Percentiles rank a stretch among this genome's conserved stretches.
Conservation (phyloP, 35 echinoderm and acorn worm genomes). For the Ophioderma brevispina region DNA sequence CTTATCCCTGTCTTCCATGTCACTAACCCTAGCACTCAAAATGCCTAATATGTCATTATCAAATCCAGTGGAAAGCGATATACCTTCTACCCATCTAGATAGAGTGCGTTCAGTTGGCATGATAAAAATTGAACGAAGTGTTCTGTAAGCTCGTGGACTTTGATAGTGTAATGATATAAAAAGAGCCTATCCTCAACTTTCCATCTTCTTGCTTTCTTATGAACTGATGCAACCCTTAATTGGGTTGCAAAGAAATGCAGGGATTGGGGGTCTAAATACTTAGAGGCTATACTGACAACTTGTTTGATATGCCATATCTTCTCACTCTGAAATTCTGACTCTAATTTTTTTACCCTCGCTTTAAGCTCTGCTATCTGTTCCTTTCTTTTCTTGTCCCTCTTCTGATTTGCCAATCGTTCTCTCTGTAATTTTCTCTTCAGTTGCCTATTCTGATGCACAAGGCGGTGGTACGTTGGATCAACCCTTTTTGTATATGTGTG, state of each 20-base stretch:
- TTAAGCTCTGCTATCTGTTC: too few relatives aligned
- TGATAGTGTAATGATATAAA: slow-evolving; percentile 64
- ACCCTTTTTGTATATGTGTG: too few relatives aligned
- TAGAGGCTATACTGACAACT: too few relatives aligned
- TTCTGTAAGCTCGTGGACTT: slow-evolving; percentile 38
- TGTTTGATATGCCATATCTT: too few relatives aligned
- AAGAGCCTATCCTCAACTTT: slow-evolving; percentile 30
- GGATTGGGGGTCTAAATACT: too few relatives aligned
- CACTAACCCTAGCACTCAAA: not conserved
- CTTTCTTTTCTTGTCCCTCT: too few relatives aligned
- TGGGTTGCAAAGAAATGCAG: slow-evolving; percentile 63
- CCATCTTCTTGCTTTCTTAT: slow-evolving; percentile 44
- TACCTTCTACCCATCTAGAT: slow-evolving; percentile 24
- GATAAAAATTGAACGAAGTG: slow-evolving; percentile 35
- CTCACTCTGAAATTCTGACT: too few relatives aligned
- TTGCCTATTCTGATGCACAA: too few relatives aligned
- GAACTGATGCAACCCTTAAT: slow-evolving; percentile 11
- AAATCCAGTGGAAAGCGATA: not conserved
- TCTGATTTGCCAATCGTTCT: too few relatives aligned
- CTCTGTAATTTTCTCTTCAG: too few relatives aligned
- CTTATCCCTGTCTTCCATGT: slow-evolving; percentile 40
- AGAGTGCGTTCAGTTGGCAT: slow-evolving; percentile 36
- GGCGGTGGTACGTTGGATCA: too few relatives aligned
- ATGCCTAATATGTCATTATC: not conserved
- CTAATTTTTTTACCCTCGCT: too few relatives aligned